Conservation (phyloP, 2,888 invertebrate species). For the Drosophila maculinotata region DNA sequence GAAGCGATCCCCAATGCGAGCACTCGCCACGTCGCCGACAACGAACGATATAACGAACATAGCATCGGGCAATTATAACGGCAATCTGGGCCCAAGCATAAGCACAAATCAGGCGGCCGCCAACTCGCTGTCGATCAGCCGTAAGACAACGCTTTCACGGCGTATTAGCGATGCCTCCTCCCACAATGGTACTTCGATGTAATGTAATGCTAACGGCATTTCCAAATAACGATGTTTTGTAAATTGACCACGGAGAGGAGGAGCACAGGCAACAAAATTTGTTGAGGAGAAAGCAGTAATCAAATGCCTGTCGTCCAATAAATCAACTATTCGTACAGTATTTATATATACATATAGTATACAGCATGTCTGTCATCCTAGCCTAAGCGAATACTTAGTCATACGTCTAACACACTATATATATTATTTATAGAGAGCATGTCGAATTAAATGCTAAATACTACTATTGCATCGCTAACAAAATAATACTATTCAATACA, state of each 20-base stretch:
- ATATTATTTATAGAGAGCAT: too few relatives aligned
- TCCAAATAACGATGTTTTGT: slow-evolving; percentile 43
- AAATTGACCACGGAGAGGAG: slow-evolving; percentile 40
- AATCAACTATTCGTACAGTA: slow-evolving; percentile 27
- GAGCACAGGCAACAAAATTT: slow-evolving; percentile 7
- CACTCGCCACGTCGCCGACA: slow-evolving; percentile 92
- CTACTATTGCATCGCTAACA: slow-evolving; percentile 27
- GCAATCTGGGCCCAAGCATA: slow-evolving; percentile 70
- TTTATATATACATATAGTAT: slow-evolving; percentile 9
- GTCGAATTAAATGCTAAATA: slow-evolving; percentile 26
- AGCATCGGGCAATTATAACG: slow-evolving; percentile 89
- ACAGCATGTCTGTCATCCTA: slow-evolving; percentile 23
- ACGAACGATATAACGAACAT: slow-evolving; percentile 92
- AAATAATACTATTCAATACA: too few relatives aligned
- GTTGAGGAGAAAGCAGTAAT: slow-evolving; percentile 5
- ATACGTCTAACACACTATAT: too few relatives aligned
- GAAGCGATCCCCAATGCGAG: slow-evolving; percentile 86
- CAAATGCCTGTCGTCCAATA: slow-evolving; percentile 41
- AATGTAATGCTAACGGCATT: slow-evolving; percentile 62
- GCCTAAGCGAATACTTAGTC: slow-evolving; percentile 20
- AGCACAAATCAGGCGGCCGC: slow-evolving; percentile 61
- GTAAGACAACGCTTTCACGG: slow-evolving; percentile 82
- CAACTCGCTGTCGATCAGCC: slow-evolving; percentile 85
- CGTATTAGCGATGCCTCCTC: slow-evolving; percentile 84
- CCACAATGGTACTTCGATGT: slow-evolving; percentile 83